phyloP scores from a whole-genome alignment of 2,888 invertebrate genomes.

The Troides oblongomaculatus region DNA sequence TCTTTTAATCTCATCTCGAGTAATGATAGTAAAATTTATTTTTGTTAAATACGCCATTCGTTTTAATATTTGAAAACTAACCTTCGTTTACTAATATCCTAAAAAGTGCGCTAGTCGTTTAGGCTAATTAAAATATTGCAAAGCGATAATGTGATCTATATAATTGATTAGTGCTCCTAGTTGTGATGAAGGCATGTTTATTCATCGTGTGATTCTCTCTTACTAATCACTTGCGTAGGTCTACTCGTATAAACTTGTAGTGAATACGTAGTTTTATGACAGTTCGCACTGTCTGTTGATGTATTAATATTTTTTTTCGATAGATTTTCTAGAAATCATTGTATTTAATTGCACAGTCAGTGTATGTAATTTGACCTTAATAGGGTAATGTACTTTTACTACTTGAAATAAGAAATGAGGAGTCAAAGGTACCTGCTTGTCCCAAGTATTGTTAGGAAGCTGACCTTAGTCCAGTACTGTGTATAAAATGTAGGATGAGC shows the following conservation, averaged over 20 bases:
- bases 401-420: slow-evolving; percentile 35
- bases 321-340: neutral
- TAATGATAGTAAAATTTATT: no score
- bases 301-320: neutral
- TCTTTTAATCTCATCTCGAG: no score
- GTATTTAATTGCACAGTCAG: neutral
- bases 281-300: neutral
- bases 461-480: slow-evolving; percentile 13
- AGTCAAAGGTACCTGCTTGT: slow-evolving; percentile 57
- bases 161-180: slow-evolving; percentile 36
- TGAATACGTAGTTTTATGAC: neutral
- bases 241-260: slow-evolving; percentile 12
- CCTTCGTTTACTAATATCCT: slow-evolving; percentile 37
- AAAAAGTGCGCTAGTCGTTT: slow-evolving; percentile 28
- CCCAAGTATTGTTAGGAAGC: slow-evolving; percentile 20
- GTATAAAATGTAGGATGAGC: neutral
- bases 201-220: slow-evolving; percentile 7
- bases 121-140: slow-evolving; percentile 54
- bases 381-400: slow-evolving; percentile 31
- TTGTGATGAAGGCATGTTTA: slow-evolving; percentile 26
- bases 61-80: no score
- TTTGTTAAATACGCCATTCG: no score
- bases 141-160: slow-evolving; percentile 76
- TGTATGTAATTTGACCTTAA: neutral
- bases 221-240: slow-evolving; percentile 11